Evolutionary conservation across 1,140 invertebrate genomes (phyloP).

Genomic region (Neocloeon triangulifer): DNA sequence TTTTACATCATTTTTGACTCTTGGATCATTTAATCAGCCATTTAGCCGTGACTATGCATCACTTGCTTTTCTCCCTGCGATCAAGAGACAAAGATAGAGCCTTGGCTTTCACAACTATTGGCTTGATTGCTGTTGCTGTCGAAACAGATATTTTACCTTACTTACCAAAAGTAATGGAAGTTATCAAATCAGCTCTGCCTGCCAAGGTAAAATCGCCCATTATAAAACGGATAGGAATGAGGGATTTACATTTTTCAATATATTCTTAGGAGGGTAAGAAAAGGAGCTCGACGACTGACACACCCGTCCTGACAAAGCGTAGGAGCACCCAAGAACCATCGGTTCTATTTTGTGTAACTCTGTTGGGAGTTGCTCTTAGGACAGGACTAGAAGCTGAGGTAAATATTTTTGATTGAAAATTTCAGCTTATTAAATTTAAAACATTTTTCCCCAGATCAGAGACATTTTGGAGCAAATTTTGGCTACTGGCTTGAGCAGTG

Average conservation of each 20-base stretch:
- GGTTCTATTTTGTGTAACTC: constrained; percentile 86
- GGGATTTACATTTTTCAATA: no score
- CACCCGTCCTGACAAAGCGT: no score
- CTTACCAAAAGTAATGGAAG: constrained; percentile 66
- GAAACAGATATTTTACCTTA: constrained; percentile 57
- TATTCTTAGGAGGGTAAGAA: no score
- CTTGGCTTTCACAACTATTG: constrained; percentile 72
- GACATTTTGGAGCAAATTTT: constrained; percentile 83
- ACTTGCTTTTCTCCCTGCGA: constrained; percentile 49
- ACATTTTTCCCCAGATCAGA: no score
- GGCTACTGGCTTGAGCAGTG: constrained; percentile 68
- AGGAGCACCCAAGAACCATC: constrained; percentile 51
- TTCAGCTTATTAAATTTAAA: no score
- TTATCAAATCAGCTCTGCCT: constrained; percentile 59
- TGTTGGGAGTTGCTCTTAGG: constrained; percentile 69
- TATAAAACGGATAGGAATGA: no score
- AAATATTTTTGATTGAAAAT: no score
- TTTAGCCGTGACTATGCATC: constrained; percentile 49
- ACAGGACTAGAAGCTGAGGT: constrained; percentile 47
- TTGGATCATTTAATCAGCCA: constrained; percentile 27
- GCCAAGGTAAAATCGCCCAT: constrained; percentile 40
- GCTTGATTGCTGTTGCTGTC: constrained; percentile 77
- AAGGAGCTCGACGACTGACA: no score
- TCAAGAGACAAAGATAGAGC: constrained; percentile 62
- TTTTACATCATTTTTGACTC: neutral